Conservation (phyloP, 30 jellyfish, hydroid and myxozoan genomes). For the Hydractinia symbiolongicarpus region DNA sequence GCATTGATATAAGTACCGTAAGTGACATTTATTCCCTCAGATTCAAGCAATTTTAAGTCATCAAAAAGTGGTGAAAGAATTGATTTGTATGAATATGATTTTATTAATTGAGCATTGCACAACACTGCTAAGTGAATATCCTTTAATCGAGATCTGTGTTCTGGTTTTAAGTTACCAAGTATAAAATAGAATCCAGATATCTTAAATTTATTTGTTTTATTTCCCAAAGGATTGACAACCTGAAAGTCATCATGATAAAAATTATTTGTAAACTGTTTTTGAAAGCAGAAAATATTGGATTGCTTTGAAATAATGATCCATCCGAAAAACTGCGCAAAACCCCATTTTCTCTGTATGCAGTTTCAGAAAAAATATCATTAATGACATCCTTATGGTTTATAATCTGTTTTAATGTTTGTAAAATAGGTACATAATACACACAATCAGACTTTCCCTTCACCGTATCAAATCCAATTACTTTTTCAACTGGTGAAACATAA, state of each 20-base stretch:
- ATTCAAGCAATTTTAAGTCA: slow-evolving; percentile 11
- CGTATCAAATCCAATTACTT: neutral
- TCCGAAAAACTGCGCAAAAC: too few relatives aligned
- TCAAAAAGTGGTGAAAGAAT: slow-evolving; percentile 18
- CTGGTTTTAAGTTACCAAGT: neutral
- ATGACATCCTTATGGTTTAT: neutral
- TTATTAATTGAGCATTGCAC: slow-evolving; percentile 16
- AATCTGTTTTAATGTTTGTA: neutral
- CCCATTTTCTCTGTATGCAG: neutral
- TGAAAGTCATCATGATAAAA: slow-evolving; percentile 4
- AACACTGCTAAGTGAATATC: neutral
- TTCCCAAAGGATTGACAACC: too few relatives aligned
- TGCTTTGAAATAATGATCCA: neutral
- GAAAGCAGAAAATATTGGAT: neutral
- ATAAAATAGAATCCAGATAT: neutral
- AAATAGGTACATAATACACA: neutral
- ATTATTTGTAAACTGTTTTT: neutral
- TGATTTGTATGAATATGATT: slow-evolving; percentile 13
- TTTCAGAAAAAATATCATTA: neutral
- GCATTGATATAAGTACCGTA: neutral
- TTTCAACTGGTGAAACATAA: neutral
- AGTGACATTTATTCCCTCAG: neutral
- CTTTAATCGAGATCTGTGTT: neutral
- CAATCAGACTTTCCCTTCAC: neutral
- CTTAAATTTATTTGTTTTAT: neutral